These are phyloP conservation scores for Ceratina australensis DNA, from an alignment of 1,140 invertebrate species.

Conservation along the genomic window DNA sequence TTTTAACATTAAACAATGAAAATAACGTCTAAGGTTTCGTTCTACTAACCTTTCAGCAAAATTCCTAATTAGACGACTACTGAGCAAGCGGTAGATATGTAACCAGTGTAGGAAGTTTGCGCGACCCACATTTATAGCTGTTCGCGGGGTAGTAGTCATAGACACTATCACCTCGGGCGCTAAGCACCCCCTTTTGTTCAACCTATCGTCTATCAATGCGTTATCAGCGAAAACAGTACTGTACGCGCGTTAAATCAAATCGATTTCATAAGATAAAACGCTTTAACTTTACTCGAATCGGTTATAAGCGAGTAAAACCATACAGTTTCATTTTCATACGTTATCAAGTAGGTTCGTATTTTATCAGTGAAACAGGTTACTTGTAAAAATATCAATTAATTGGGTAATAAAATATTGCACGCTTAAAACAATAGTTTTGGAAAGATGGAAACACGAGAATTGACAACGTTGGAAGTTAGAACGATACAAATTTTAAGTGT, in stretches of 20 bases:
- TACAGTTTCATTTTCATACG: no score
- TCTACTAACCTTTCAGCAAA: slow-evolving; percentile 34
- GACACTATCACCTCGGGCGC: slow-evolving; percentile 65
- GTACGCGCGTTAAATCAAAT: slow-evolving; percentile 15
- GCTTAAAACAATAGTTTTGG: background rate
- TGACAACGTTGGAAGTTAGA: no score
- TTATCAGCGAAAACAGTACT: slow-evolving; percentile 46
- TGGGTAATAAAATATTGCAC: no score
- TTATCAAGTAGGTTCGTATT: no score
- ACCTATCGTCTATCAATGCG: slow-evolving; percentile 42
- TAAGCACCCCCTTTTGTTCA: slow-evolving; percentile 51
- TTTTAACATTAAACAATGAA: slow-evolving; percentile 15
- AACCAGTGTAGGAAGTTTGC: slow-evolving; percentile 28
- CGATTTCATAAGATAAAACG: slow-evolving; percentile 14
- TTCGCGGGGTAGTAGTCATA: slow-evolving; percentile 65
- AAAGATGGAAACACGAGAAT: background rate
- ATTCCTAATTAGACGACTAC: slow-evolving; percentile 33
- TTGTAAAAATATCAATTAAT: no score
- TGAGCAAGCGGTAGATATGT: slow-evolving; percentile 16
- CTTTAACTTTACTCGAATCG: background rate
- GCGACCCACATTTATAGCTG: slow-evolving; percentile 65
- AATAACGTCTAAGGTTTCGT: slow-evolving; percentile 4
- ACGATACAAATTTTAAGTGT: no score
- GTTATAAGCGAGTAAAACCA: no score
- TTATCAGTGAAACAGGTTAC: no score